Evolutionary conservation across 2,113 vertebrate species (phyloP).

Genomic region (Indicator maculatus): DNA sequence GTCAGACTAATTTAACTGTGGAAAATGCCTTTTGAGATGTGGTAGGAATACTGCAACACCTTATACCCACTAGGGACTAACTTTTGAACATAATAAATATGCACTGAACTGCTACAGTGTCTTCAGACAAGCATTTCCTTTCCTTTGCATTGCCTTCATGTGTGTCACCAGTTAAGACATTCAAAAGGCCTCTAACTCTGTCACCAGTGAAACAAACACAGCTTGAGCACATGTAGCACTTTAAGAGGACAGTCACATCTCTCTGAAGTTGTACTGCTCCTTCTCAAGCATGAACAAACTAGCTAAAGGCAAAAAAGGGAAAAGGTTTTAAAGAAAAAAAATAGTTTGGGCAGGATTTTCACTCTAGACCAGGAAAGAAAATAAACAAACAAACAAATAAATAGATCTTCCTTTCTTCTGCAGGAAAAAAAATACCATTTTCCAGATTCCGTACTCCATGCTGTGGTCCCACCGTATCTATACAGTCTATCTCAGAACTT

Average conservation of each 20-base stretch:
- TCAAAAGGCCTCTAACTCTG: neutral
- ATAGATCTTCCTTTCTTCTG: neutral
- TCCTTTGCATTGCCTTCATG: neutral
- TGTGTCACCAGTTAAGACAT: neutral
- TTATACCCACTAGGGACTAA: neutral
- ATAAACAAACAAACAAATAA: neutral
- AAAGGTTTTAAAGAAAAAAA: neutral
- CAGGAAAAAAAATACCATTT: neutral
- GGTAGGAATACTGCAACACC: neutral
- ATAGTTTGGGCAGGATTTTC: no score
- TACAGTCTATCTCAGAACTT: neutral
- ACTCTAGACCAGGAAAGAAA: no score
- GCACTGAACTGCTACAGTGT: neutral
- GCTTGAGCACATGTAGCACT: neutral
- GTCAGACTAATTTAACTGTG: neutral
- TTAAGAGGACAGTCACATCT: neutral
- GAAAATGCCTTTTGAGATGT: neutral
- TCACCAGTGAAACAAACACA: neutral
- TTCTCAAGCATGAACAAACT: neutral
- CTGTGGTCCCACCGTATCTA: neutral
- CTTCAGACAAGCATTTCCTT: neutral
- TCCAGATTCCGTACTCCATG: neutral
- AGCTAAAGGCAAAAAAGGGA: neutral
- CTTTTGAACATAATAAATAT: neutral
- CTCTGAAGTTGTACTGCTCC: neutral